Conservation (phyloP, 2,888 invertebrate species). For the Flexamia atlantica region DNA sequence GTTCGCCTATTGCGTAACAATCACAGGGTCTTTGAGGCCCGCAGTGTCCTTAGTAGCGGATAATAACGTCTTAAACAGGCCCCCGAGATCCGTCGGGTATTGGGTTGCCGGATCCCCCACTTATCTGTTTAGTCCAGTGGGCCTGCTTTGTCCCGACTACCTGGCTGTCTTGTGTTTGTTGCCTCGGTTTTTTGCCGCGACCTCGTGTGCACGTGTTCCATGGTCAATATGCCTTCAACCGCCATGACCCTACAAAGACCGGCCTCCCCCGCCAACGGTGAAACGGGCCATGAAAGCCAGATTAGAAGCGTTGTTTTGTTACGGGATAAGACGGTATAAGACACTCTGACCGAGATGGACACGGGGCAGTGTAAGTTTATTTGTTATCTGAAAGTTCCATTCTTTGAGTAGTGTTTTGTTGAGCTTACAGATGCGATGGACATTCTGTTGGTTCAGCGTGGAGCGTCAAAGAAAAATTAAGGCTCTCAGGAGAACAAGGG, state of each 20-base stretch:
- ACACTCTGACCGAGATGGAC: conserved; percentile 1
- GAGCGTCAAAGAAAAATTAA: neutral
- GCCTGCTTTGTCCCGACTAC: conserved; percentile 15
- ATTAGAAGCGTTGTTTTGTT: conserved; percentile 18
- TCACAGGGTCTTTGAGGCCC: conserved; percentile 20
- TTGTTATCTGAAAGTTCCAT: neutral
- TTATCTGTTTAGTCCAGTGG: conserved; percentile 32
- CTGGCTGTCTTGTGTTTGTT: conserved; percentile 22
- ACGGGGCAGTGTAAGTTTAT: neutral
- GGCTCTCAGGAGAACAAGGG: neutral
- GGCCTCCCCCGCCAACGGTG: neutral
- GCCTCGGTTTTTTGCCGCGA: neutral
- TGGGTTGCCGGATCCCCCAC: conserved; percentile 26
- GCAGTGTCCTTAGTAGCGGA: conserved; percentile 35
- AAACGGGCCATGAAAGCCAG: conserved; percentile 28
- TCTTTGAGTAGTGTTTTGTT: neutral
- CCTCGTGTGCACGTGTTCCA: conserved; percentile 37
- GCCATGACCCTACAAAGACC: neutral
- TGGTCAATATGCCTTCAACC: conserved; percentile 44
- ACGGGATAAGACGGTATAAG: conserved; percentile 5
- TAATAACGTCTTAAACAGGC: conserved; percentile 43
- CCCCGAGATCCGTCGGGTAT: neutral
- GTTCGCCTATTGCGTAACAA: conserved; percentile 39
- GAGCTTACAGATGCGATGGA: neutral
- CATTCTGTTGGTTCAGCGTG: neutral